phyloP scores from a whole-genome alignment of 2,888 invertebrate genomes.

The Theretra japonica region DNA sequence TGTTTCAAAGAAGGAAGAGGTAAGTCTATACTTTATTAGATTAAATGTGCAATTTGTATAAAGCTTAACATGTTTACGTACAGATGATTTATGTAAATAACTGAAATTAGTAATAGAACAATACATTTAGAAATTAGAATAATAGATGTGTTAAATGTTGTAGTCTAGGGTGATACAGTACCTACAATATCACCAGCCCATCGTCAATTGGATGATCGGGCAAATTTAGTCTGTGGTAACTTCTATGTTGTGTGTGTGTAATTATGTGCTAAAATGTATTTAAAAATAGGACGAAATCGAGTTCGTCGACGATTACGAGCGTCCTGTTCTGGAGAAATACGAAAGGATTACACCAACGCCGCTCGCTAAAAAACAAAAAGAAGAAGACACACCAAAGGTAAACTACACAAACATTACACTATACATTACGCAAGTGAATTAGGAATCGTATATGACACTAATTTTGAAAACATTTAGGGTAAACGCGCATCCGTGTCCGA shows the following conservation, averaged over 20 bases:
- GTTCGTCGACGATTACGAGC: slow-evolving; percentile 90
- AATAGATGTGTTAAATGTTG: slow-evolving; percentile 27
- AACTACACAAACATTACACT: slow-evolving; percentile 60
- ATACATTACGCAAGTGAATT: slow-evolving; percentile 44
- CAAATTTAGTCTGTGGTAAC: slow-evolving; percentile 38
- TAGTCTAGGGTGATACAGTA: slow-evolving; percentile 17
- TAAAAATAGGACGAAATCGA: slow-evolving; percentile 78
- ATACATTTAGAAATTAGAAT: slow-evolving; percentile 12
- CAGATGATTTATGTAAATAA: slow-evolving; percentile 19
- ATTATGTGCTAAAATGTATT: slow-evolving; percentile 72
- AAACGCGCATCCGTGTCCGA: slow-evolving; percentile 77
- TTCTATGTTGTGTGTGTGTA: slow-evolving; percentile 60
- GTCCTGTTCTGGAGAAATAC: slow-evolving; percentile 90
- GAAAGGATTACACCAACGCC: slow-evolving; percentile 85
- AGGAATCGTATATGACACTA: slow-evolving; percentile 25
- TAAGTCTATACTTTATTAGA: slow-evolving; percentile 56
- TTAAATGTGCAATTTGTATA: slow-evolving; percentile 20
- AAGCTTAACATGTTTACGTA: slow-evolving; percentile 21
- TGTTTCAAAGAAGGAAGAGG: slow-evolving; percentile 78
- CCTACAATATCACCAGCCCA: slow-evolving; percentile 10
- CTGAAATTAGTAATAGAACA: slow-evolving; percentile 6
- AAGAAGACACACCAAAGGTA: slow-evolving; percentile 79
- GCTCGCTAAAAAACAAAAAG: slow-evolving; percentile 79
- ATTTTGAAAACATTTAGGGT: slow-evolving; percentile 56
- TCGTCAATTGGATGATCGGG: slow-evolving; percentile 26